phyloP scores from a whole-genome alignment of 2,113 vertebrate genomes.

The Rattus rattus region DNA sequence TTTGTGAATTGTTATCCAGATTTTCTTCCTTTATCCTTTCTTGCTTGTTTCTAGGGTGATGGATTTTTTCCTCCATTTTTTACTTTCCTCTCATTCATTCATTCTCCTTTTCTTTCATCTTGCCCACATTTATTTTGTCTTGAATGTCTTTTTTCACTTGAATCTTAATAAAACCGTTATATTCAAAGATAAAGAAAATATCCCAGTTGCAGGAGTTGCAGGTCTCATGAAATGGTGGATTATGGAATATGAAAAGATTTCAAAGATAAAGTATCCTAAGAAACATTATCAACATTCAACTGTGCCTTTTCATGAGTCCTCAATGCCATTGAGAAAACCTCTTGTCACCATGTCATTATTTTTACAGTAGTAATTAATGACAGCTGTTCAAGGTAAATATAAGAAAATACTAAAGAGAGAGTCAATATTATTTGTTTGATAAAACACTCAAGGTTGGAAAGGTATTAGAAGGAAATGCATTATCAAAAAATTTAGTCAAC shows the following conservation, averaged over 20 bases:
- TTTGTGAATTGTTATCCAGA: not conserved
- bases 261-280: not conserved
- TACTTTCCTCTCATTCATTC: fast-evolving
- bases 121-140: not conserved
- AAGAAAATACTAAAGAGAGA: not conserved
- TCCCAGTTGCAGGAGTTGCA: not conserved
- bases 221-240: not conserved
- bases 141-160: not conserved
- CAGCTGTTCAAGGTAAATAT: not conserved
- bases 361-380: no score
- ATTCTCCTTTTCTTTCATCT: fast-evolving
- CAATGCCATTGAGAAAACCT: not conserved
- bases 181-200: constrained; percentile 6
- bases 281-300: not conserved
- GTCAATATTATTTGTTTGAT: not conserved
- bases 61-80: not conserved
- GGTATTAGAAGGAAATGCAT: not conserved
- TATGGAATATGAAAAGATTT: not conserved
- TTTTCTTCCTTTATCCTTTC: not conserved
- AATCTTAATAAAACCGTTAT: not conserved
- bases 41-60: not conserved
- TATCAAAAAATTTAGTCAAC: not conserved
- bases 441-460: not conserved
- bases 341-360: not conserved
- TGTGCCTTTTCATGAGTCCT: not conserved